A percentile compares a stretch with the other conserved stretches of the same genome.
Evolutionary conservation across 2,888 invertebrate genomes (phyloP).

Genomic region (Omphaloscelis lunosa): DNA sequence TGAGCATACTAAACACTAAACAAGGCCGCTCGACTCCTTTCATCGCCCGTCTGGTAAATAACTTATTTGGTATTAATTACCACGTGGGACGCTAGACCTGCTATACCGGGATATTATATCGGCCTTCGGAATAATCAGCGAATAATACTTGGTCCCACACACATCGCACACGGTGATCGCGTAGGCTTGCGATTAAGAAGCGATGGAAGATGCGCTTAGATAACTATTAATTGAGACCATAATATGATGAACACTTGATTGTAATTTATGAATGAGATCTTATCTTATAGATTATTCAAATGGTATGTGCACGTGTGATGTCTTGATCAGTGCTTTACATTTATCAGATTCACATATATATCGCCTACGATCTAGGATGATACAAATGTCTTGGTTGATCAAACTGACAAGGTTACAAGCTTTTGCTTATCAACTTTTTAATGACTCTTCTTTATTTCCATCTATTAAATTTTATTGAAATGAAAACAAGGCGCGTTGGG

Average conservation of each 20-base stretch:
- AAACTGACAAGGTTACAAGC: not conserved
- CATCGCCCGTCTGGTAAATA: constrained; percentile 57
- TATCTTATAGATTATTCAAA: constrained; percentile 9
- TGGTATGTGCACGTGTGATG: not conserved
- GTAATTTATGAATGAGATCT: constrained; percentile 29
- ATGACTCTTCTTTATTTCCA: not conserved
- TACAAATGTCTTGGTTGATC: not conserved
- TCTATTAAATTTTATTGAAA: too few relatives aligned
- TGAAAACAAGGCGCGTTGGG: too few relatives aligned
- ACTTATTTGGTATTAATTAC: constrained; percentile 80
- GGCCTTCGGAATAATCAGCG: constrained; percentile 75
- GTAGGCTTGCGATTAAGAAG: constrained; percentile 70
- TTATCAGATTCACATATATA: not conserved
- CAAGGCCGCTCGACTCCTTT: constrained; percentile 59
- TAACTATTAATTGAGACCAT: constrained; percentile 36
- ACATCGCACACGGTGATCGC: constrained; percentile 70
- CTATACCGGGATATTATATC: constrained; percentile 75
- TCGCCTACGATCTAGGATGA: not conserved
- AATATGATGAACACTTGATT: constrained; percentile 16
- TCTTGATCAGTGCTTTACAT: not conserved
- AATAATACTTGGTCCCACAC: constrained; percentile 79
- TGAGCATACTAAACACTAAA: constrained; percentile 36
- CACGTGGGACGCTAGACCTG: constrained; percentile 77
- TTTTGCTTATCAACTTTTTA: not conserved
- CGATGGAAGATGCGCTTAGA: constrained; percentile 44